phyloP scores from a whole-genome alignment of 2,888 invertebrate genomes.

The Panopea generosa region DNA sequence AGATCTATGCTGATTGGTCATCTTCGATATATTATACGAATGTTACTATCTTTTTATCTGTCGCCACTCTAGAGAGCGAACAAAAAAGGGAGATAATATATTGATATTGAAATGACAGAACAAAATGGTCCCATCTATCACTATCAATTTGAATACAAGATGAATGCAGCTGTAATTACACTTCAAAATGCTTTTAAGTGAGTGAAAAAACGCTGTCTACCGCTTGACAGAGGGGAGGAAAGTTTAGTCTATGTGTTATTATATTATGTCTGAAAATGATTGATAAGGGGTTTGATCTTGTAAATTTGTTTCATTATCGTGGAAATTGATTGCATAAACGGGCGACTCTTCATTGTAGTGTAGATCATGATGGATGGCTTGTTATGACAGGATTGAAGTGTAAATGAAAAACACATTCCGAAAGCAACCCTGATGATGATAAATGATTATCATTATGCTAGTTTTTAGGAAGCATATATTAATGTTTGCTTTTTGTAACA shows the following conservation, averaged over 20 bases:
- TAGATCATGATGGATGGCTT: conserved; percentile 45
- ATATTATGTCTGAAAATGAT: conserved; percentile 60
- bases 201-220: conserved; percentile 48
- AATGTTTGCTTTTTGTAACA: too few relatives aligned
- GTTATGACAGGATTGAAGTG: conserved; percentile 39
- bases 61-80: neutral
- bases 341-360: conserved; percentile 34
- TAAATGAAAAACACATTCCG: conserved; percentile 44
- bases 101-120: conserved; percentile 40
- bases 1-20: too few relatives aligned
- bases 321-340: conserved; percentile 62
- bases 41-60: too few relatives aligned
- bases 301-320: conserved; percentile 55
- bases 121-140: conserved; percentile 45
- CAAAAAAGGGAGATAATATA: conserved; percentile 46
- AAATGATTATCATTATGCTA: conserved; percentile 15
- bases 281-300: conserved; percentile 55
- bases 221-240: conserved; percentile 31
- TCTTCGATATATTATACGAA: too few relatives aligned
- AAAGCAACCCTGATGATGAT: conserved; percentile 13
- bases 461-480: conserved; percentile 11
- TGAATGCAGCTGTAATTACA: conserved; percentile 55
- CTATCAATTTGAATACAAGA: conserved; percentile 54
- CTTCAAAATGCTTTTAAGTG: conserved; percentile 58
- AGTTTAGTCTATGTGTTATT: conserved; percentile 55